Evolutionary conservation across 2,113 vertebrate species (phyloP).

Genomic region (Balaeniceps rex): DNA sequence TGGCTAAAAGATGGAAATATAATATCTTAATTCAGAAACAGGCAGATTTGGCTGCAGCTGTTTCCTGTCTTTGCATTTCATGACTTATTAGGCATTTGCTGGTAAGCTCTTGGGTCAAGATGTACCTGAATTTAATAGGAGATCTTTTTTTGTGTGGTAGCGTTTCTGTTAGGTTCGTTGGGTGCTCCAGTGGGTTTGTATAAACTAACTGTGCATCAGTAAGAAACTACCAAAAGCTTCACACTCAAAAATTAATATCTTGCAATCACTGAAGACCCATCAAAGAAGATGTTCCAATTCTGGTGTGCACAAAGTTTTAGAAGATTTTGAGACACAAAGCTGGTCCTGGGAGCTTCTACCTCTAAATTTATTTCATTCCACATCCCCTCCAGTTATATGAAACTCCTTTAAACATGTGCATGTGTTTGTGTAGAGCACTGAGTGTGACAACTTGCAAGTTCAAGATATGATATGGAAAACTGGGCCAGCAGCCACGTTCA

Average conservation of each 20-base stretch:
- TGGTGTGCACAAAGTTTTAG: neutral
- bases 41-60: neutral
- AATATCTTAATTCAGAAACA: neutral
- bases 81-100: neutral
- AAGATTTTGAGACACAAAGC: neutral
- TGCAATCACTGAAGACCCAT: neutral
- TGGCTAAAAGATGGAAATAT: neutral
- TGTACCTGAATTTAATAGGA: neutral
- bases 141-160: neutral
- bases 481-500: neutral
- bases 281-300: neutral
- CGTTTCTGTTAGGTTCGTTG: neutral
- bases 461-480: neutral
- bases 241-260: neutral
- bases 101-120: neutral
- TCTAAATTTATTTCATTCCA: neutral
- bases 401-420: neutral
- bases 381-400: neutral
- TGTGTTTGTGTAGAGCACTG: neutral
- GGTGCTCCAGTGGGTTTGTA: neutral
- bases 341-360: neutral
- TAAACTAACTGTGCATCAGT: neutral
- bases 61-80: neutral
- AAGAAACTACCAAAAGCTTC: neutral
- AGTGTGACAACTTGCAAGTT: neutral